Base-by-base conservation (phyloP, 2,888 invertebrate species). In the Deilephila porcellus region DNA sequence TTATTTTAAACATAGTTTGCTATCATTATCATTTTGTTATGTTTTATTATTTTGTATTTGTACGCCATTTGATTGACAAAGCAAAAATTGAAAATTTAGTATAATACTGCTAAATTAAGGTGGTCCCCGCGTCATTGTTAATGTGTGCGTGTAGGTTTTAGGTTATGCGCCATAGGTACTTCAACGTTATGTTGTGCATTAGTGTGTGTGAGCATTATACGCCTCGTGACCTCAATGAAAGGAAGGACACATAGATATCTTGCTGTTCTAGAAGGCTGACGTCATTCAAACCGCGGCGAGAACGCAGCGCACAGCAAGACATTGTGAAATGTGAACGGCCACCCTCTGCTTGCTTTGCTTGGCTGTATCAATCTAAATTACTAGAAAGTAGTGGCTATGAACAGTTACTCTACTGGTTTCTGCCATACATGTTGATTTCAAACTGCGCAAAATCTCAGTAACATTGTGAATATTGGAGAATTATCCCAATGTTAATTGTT, bases 301-400 rank as follows among this genome's bases (percentile, higher is more conserved):
- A 90, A 88, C 91, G 89, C 91, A 88, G 86, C 87, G 86, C 91
- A 86, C 87, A 87, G 88, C 91, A 88, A 91, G 91, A 90, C 89
- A 92, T 94, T 94, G 94, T 94, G 94, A 94, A 94, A 94, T 94
- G 94, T 93, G 94, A 93, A 93, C 91, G 92, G 92, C 92, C 93
- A 90, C 91, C 92, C 89, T 93, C 91, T 91, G 90, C 91, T 90
- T 88, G 87, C 88, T 87, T 86, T 89, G 88, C 86, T 86, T 88
- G 86, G 86, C 88, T 87, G 86, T 84, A 89, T 91, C 90, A 88
- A 89, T 85, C 84, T 88, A 91, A 91, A 90, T 91, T 87, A 88
- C 85, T 93, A 88, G 89, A 92, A 93, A 93, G 91, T 92, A 86
- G 93, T 93, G 94, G 92, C 91, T 91, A 91, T 88, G 90, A 90